Percentiles rank a stretch among this genome's conserved stretches.
Conservation (phyloP, 2,888 invertebrate species). For the Hypsopygia costalis region DNA sequence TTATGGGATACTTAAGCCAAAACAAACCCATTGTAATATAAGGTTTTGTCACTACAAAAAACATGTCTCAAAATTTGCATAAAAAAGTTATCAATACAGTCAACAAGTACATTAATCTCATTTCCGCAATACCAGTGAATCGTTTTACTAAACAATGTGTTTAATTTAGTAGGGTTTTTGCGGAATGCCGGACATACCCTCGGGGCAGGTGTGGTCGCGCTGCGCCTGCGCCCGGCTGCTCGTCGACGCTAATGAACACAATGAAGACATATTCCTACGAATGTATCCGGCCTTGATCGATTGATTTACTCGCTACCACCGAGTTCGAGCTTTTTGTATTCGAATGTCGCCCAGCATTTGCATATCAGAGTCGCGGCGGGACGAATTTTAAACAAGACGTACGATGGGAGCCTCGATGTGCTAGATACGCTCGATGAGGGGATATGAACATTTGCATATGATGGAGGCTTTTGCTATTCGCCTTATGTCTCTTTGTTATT, state of each 20-base stretch:
- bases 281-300: conserved; percentile 80
- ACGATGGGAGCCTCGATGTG: conserved; percentile 53
- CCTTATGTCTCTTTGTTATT: conserved; percentile 13
- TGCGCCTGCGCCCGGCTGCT: conserved; percentile 27
- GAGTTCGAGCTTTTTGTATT: conserved; percentile 78
- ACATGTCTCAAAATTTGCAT: too few relatives aligned
- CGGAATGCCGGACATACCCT: conserved; percentile 60
- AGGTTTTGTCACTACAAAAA: too few relatives aligned
- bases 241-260: conserved; percentile 77
- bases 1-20: too few relatives aligned
- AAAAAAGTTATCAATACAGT: neutral
- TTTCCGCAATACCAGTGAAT: conserved; percentile 9
- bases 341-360: conserved; percentile 74
- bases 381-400: conserved; percentile 71
- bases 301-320: conserved; percentile 80
- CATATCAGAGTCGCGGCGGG: conserved; percentile 67
- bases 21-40: too few relatives aligned
- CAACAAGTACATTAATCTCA: conserved; percentile 8
- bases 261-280: conserved; percentile 77
- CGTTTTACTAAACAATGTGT: conserved; percentile 21
- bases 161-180: conserved; percentile 52
- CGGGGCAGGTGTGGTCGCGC: conserved; percentile 65
- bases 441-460: conserved; percentile 63
- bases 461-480: conserved; percentile 40
- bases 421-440: conserved; percentile 50